Evolutionary conservation across 2,113 vertebrate genomes (phyloP), one percentile per base, ranked within the genome.

Genomic region (Otus sunia): DNA sequence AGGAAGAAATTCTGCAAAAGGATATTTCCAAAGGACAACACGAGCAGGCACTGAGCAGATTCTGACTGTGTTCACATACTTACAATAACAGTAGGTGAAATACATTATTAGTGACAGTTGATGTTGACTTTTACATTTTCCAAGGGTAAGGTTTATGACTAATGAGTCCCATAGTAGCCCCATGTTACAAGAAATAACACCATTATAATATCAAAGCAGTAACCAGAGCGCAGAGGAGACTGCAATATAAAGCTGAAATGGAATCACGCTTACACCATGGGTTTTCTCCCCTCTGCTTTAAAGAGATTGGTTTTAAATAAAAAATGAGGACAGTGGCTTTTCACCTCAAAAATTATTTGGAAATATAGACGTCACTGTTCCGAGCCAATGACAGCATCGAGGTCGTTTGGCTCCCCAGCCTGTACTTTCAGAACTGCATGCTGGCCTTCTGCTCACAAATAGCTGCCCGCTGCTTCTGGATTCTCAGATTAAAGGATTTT

Each of bases 61-160:
- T 90, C 88, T 78, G 72, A 18, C 88, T 64, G 83, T 91, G 91
- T 85, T 91, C 96, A 79, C 91, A 87, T 85, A 87, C 94, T 96
- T 92, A 93, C 23, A 96, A 97, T 89, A 93, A 95, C 94, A 97
- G 92, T 93, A 92, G 94, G 82, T 86, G 88, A 97, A 95, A 94
- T 93, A 75, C 88, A 94, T 90, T 94, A 92, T 93, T 95, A 95
- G 94, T 49, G 39, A 91, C 50, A 78, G 82, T 56, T 58, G 49
- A 16, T 90, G 75, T 96, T 97, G 92, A 94, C 86, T 96, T 97
- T 89, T 83, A 76, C 79, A 59, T 90, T 96, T 95, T 87, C 95
- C 88, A 93, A 47, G 87, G 90, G 80, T 77, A 94, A 94, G 74
- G 91, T 92, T 95, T 96, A 91, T 68, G 73, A 92, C 86, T 96